Evolutionary conservation across 2,797 vertebrate species (phyloP), one percentile per base, ranked within the genome.

Genomic region (Peromyscus melanophrys): DNA sequence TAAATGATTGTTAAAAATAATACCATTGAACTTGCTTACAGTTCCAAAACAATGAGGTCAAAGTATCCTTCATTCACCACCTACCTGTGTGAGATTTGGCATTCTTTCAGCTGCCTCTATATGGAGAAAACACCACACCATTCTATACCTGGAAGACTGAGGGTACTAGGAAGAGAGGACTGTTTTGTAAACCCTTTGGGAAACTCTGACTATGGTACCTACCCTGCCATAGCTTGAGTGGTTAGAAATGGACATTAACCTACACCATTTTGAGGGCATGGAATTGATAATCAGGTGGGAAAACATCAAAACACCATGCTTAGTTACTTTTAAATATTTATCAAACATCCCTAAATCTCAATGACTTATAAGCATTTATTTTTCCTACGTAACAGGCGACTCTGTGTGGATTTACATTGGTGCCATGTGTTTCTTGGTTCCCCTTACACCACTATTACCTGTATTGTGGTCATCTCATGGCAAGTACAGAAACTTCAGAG

Each of bases 271-370:
- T 95, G 89, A 40, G 43, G 67, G 12, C 69, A 25, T 87, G 14
- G 31, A 95, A 83, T 65, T 89, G 55, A 90, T 52, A 95, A 82
- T 37, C 69, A 87, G 2, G 12, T 78, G 37, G 43, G 27, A 59
- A 52, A 95, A 69, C 43, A 86, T 96, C 61, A 89, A 82, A 91
- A 82, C 21, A 86, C 9, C 57, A 27, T 80, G 83, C 29, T 69
- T 49, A 34, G 52, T 77, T 89, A 86, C 69, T 91, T 94, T 78
- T 9, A 93, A 96, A 87, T 86, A 46, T 11, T 52, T 87, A 80
- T 59, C 13, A 89, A 92, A 75, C 16, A 92, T 55, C 16, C 76
- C 19, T 87, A 96, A 94, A 95, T 81, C 29, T 93, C 67, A 67
- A 31, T 85, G 63, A 9, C 40, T 95, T 94, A 43, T 9, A 81